Conservation (phyloP, 2,797 vertebrate genomes). For the Prunella strophiata region DNA sequence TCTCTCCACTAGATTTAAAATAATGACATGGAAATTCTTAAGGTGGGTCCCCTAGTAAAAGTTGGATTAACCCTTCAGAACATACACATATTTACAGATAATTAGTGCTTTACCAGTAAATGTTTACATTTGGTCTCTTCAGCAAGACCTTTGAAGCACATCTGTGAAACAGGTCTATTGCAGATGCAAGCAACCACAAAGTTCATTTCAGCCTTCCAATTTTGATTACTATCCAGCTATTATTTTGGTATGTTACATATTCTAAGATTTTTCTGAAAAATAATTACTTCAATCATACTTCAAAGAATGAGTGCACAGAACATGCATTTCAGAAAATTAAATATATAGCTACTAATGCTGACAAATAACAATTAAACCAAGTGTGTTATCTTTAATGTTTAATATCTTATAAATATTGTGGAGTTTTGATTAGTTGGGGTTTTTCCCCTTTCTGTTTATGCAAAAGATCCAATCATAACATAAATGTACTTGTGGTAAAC, state of each 20-base stretch:
- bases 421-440: rapidly evolving
- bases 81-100: background rate
- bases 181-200: background rate
- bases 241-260: background rate
- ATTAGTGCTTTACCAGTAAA: background rate
- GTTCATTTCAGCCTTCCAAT: background rate
- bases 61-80: background rate
- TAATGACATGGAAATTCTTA: background rate
- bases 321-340: background rate
- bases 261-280: background rate
- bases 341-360: background rate
- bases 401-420: background rate
- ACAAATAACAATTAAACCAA: background rate
- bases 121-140: background rate
- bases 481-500: background rate
- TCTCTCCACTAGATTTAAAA: background rate
- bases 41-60: rapidly evolving
- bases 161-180: background rate
- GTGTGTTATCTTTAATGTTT: background rate
- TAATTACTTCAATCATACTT: background rate
- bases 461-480: rapidly evolving
- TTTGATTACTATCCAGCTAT: background rate
- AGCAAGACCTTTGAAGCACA: background rate
- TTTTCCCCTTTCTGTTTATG: background rate
- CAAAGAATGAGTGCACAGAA: background rate